Evolutionary conservation across 2,113 vertebrate genomes (phyloP).

Genomic region (Xiphophorus hellerii): DNA sequence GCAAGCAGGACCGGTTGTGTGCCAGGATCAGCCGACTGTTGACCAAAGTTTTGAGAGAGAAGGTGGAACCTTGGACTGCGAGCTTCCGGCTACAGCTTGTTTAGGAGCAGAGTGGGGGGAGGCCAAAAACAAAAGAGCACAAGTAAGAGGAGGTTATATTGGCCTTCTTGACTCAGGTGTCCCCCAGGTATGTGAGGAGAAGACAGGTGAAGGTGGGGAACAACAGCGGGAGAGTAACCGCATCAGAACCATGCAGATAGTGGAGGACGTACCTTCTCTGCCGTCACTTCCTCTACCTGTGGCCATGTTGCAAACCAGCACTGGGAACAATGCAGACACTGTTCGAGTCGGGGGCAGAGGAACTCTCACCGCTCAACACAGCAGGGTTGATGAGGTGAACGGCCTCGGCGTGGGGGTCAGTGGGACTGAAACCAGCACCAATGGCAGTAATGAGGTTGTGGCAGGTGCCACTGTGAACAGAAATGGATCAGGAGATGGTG

Average conservation of each 20-base stretch:
- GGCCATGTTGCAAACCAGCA: constrained; percentile 90
- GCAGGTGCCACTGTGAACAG: constrained; percentile 64
- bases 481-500: constrained; percentile 82
- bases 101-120: constrained; percentile 47
- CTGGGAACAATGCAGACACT: constrained; percentile 83
- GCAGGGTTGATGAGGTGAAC: constrained; percentile 55
- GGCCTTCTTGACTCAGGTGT: constrained; percentile 75
- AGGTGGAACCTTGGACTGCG: constrained; percentile 44
- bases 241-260: constrained; percentile 91
- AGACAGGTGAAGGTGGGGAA: constrained; percentile 85
- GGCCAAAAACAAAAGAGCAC: constrained; percentile 13
- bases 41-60: constrained; percentile 34
- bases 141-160: constrained; percentile 59
- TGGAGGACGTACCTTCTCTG: constrained; percentile 89
- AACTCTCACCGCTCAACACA: constrained; percentile 78
- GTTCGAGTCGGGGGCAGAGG: constrained; percentile 68
- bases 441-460: constrained; percentile 63
- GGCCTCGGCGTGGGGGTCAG: constrained; percentile 18
- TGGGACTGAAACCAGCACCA: constrained; percentile 33
- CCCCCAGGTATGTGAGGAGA: constrained; percentile 88
- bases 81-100: constrained; percentile 33
- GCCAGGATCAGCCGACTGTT: constrained; percentile 67
- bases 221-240: constrained; percentile 75
- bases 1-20: constrained; percentile 63
- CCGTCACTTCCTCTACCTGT: constrained; percentile 77